These are phyloP conservation scores for Luidia sarsii DNA, from an alignment of 53 echinoderm and acorn worm genomes.

Conservation along the genomic window DNA sequence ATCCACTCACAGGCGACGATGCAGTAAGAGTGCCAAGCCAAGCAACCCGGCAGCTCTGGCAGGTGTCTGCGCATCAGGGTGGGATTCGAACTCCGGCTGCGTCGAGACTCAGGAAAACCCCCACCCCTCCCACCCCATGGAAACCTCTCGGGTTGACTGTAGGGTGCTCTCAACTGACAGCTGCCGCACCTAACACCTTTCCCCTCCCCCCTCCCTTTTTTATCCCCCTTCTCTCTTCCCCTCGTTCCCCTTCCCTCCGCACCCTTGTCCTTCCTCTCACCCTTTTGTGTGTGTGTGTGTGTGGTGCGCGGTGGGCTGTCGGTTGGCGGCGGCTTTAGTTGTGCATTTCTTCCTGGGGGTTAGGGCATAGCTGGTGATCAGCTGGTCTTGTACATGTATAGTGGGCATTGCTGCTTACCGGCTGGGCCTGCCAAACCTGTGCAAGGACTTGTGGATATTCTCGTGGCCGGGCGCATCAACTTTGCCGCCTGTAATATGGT, in stretches of 20 bases:
- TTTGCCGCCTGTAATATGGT: slow-evolving; percentile 55
- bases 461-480: slow-evolving; percentile 48
- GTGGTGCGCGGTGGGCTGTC: too few species aligned
- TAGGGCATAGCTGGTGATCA: not conserved
- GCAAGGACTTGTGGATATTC: slow-evolving; percentile 45
- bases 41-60: slow-evolving; percentile 39
- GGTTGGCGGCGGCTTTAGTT: not conserved
- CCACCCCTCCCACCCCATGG: slow-evolving; percentile 12
- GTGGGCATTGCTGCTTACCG: slow-evolving; percentile 35
- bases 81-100: slow-evolving; percentile 28
- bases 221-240: not conserved
- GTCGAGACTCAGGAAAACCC: too few species aligned
- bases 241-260: too few species aligned
- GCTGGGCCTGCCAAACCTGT: slow-evolving; percentile 46
- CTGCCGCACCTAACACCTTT: not conserved
- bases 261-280: too few species aligned
- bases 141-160: slow-evolving; percentile 29
- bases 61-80: not conserved
- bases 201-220: too few species aligned
- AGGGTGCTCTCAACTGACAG: slow-evolving; percentile 29
- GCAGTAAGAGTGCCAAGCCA: slow-evolving; percentile 21
- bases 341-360: not conserved
- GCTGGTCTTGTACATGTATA: slow-evolving; percentile 33
- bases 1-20: slow-evolving; percentile 17
- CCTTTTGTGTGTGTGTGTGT: too few species aligned